A percentile compares a stretch with the other conserved stretches of the same genome.
Evolutionary conservation across 2,797 vertebrate genomes (phyloP).

Genomic region (Pangasius mekongensis): DNA sequence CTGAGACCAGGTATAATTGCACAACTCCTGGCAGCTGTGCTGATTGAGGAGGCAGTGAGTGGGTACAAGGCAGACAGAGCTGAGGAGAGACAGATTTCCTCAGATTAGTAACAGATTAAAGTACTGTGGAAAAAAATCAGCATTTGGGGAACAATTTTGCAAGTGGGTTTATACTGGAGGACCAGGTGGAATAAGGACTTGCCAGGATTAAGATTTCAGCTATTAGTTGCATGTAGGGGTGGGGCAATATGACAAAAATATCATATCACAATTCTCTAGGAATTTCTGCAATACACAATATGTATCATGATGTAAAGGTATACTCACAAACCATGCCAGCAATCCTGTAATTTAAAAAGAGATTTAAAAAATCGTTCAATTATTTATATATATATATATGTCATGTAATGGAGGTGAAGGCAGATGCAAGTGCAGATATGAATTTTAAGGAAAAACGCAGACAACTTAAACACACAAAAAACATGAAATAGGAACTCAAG

Average conservation of each 20-base stretch:
- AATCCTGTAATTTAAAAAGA: not conserved
- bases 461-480: too few relatives aligned
- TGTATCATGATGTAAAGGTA: not conserved
- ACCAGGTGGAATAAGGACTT: not conserved
- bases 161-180: slow-evolving; percentile 12
- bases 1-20: slow-evolving; percentile 28
- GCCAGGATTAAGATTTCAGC: slow-evolving; percentile 45
- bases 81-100: not conserved
- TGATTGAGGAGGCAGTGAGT: slow-evolving; percentile 20
- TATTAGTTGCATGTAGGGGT: not conserved
- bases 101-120: slow-evolving; percentile 18
- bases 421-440: too few relatives aligned
- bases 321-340: not conserved
- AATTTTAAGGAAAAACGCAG: too few relatives aligned
- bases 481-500: too few relatives aligned
- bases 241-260: not conserved
- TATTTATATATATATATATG: not conserved
- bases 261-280: not conserved
- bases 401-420: too few relatives aligned
- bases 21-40: slow-evolving; percentile 27
- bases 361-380: not conserved
- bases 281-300: not conserved
- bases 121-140: not conserved
- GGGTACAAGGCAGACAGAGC: not conserved
- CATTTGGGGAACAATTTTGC: not conserved